Evolutionary conservation across 2,888 invertebrate species (phyloP), one percentile per base, ranked within the genome.

Genomic region (Rhamphomyia laevipes): DNA sequence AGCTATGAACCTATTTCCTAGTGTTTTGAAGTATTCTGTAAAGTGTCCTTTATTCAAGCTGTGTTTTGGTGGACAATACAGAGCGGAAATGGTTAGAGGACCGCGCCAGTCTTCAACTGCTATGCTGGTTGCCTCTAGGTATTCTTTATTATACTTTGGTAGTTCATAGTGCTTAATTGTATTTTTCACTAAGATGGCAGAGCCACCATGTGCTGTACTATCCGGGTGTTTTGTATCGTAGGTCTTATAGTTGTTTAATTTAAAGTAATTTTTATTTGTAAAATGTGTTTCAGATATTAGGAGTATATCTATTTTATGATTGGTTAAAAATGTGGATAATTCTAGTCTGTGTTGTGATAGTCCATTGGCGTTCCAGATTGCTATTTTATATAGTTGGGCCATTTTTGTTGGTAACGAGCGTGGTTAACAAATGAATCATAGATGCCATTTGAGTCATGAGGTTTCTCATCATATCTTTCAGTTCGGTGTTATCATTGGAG

Each of bases 181-280:
- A 2, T 37, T 31, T 49, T 40, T 52, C 5, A 54, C 54, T 10
- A 55, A 31, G 11, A 58, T 51, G 11, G 54, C 56, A 6, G 55
- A 53, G 2, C 56, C 55, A n/a, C 53, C 55, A 21, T 55, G 53
- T 12, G 55, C 56, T 43, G 51, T 57, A 10, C 52, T 51, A 46
- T 55, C 53, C 12, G 58, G 55, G 42, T 58, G 56, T 41, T 47
- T 56, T 4, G 54, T 57, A 59, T 63, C 40, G 62, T 65, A 50
- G 61, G 65, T 51, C 57, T 49, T 43, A 56, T 60, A 51, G 54
- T 48, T 21, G 9, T 47, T 49, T 15, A 57, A 49, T 23, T 47
- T 47, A 16, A 55, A 43, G 37, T 46, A 47, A 17, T 46, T 55
- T 47, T 51, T 56, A 1, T 23, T 16, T 12, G 55, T 55, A 16